Evolutionary conservation across 2,888 invertebrate genomes (phyloP), one percentile per base, ranked within the genome.

Genomic region (Apamea sordens): DNA sequence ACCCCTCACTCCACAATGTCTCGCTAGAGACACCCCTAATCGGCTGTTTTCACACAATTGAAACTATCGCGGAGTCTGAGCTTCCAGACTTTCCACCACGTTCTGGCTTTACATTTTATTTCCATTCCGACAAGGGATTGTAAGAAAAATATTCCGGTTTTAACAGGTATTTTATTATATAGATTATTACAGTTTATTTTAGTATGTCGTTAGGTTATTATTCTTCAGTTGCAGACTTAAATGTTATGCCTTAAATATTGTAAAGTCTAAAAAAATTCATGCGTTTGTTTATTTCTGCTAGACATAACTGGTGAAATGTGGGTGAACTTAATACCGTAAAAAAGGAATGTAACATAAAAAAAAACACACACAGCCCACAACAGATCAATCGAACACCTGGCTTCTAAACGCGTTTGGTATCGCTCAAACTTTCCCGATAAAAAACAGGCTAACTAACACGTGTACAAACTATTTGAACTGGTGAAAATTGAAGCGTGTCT

Each of bases 11-110:
- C 84, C 76, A 63, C 73, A 73, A 77, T 56, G 73, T 69, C 77
- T 28, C 86, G 70, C 89, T 47, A 50, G 89, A 77, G 79, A 80
- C 76, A 70, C n/a, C 74, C 87, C 74, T 79, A 82, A 86, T 79
- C 88, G 88, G 44, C 76, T 85, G 86, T 86, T 88, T 86, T 86
- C 79, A 82, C 82, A 85, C 85, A 88, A 86, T 85, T 88, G 88
- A 85, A 85, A 85, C 85, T 85, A 86, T 76, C 81, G 74, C 65
- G 36, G 67, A 24, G 53, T 68, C 68, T 72, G 64, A 75, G 86
- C 69, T 80, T 6, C 69, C 24, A 73, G 77, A 67, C 82, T 74
- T 76, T 63, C 47, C 61, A 53, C 86, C 61, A 63, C 76, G 74
- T 77, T 63, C 77, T 67, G 36, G 69, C 82, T 88, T 80, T 75